Conservation (phyloP, 2,888 invertebrate species). For the Drosophila mimetica region DNA sequence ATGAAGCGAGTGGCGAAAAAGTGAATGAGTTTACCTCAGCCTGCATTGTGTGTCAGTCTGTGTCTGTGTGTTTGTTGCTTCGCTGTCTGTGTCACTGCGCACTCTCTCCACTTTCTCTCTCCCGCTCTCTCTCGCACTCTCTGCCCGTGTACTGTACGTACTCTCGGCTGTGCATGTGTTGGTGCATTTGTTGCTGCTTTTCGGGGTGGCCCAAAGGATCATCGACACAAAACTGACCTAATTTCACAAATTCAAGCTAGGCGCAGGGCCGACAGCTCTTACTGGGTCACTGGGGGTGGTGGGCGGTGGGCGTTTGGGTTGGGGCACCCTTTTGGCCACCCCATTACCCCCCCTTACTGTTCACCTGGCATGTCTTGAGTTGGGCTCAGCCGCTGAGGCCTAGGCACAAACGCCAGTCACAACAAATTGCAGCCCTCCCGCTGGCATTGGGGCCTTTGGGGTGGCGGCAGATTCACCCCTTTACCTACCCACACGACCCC, state of each 20-base stretch:
- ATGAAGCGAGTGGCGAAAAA: conserved; percentile 54
- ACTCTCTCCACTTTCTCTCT: conserved; percentile 60
- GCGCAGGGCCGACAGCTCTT: conserved; percentile 68
- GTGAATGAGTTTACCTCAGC: conserved; percentile 55
- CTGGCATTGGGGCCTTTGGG: conserved; percentile 38
- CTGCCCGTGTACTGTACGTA: conserved; percentile 26
- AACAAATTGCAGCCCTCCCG: conserved; percentile 61
- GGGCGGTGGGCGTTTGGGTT: conserved; percentile 11
- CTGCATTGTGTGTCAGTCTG: conserved; percentile 46
- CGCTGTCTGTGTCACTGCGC: conserved; percentile 64
- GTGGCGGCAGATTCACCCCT: background rate
- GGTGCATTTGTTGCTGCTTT: conserved; percentile 45
- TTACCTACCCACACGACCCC: background rate
- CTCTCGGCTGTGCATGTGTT: conserved; percentile 20
- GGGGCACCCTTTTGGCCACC: conserved; percentile 1
- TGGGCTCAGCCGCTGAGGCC: conserved; percentile 53
- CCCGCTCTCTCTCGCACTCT: conserved; percentile 50
- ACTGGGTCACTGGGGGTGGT: conserved; percentile 69
- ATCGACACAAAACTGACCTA: conserved; percentile 85
- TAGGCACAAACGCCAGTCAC: conserved; percentile 34
- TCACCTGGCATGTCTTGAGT: conserved; percentile 38
- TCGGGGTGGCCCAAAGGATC: conserved; percentile 82
- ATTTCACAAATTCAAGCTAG: conserved; percentile 83
- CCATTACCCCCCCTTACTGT: conserved; percentile 2
- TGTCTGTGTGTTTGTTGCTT: conserved; percentile 24